Base-by-base conservation (phyloP, 2,797 vertebrate genomes). In the Petrocephalus schoutedeni region DNA sequence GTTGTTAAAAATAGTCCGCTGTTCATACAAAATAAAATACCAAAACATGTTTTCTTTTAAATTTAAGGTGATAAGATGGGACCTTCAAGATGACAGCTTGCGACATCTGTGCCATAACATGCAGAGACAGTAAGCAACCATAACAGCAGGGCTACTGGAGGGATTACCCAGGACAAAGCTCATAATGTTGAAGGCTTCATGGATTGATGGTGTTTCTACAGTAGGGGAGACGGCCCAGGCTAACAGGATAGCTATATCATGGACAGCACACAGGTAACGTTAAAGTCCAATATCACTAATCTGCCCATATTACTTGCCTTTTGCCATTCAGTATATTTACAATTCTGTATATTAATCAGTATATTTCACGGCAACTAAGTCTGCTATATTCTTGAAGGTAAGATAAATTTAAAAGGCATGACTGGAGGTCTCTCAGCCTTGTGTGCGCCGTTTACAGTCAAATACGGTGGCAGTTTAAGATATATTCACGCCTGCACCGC, bases 401-500 rank as follows among this genome's bases (percentile, higher is more conserved):
- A 45, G 5, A n/a, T 45, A 77, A 45, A 8, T 7, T 77, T n/a
- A 41, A 45, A 77, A 77, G 16, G 16, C 19, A 8, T 45, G 71
- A 77, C 19, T 45, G 71, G 71, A 45, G 7, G 36, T 77, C 7
- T 77, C 71, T n/a, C 16, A 8, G 64, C 64, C 64, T 71, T 16
- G 2, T 77, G 71, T 45, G 71, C 14, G 19, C 71, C 32, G 23
- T 77, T 45, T 41, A 36, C 4, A 77, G 16, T 49, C 36, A 0
- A 77, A 77, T 12, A 77, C 41, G 7, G 71, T 77, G 71, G 41
- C 45, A 49, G 80, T 32, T 56, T 57, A 36, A 58, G 19, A 86
- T 28, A 61, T 86, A 61, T 64, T 61, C 85, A 86, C 84, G 84
- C 85, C 58, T 64, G 36, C 57, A 51, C 85, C 85, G 12, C 58